Conservation (phyloP, 35 echinoderm and acorn worm genomes). For the Stichopus chloronotus region DNA sequence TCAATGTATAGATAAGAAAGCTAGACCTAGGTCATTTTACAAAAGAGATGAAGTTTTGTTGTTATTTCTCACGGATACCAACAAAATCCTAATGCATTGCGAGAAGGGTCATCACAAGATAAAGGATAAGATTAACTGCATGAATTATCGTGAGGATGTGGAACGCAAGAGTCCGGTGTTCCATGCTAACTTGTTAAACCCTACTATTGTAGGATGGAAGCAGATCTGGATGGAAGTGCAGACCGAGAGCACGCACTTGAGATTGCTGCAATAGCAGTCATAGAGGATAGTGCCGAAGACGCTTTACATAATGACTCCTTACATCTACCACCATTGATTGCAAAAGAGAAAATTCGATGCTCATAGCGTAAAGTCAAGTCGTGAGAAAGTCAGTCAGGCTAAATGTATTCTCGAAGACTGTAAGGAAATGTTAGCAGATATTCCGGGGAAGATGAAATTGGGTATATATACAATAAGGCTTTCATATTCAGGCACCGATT, state of each 20-base stretch:
- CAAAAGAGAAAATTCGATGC: constrained; percentile 3
- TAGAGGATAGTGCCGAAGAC: neutral
- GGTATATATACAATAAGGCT: constrained; percentile 5
- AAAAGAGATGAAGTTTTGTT: constrained; percentile 56
- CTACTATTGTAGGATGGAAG: constrained; percentile 15
- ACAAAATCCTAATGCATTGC: constrained; percentile 63
- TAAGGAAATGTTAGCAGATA: constrained; percentile 27
- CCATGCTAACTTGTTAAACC: constrained; percentile 57
- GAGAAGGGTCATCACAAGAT: constrained; percentile 60
- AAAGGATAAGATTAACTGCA: constrained; percentile 5
- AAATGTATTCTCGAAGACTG: neutral
- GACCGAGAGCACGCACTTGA: neutral
- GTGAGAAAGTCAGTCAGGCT: neutral
- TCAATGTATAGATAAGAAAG: constrained; percentile 9
- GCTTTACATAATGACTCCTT: constrained; percentile 1
- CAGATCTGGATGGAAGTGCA: neutral
- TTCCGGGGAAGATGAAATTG: constrained; percentile 32
- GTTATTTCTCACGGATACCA: constrained; percentile 52
- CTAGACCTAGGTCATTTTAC: neutral
- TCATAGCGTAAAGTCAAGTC: neutral
- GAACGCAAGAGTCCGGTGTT: constrained; percentile 24
- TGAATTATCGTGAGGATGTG: constrained; percentile 42
- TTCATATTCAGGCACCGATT: constrained; percentile 30
- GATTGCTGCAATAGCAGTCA: neutral
- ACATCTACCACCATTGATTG: constrained; percentile 28